phyloP scores from a whole-genome alignment of 2,888 invertebrate species.

The Nipponacmea schrenckii region DNA sequence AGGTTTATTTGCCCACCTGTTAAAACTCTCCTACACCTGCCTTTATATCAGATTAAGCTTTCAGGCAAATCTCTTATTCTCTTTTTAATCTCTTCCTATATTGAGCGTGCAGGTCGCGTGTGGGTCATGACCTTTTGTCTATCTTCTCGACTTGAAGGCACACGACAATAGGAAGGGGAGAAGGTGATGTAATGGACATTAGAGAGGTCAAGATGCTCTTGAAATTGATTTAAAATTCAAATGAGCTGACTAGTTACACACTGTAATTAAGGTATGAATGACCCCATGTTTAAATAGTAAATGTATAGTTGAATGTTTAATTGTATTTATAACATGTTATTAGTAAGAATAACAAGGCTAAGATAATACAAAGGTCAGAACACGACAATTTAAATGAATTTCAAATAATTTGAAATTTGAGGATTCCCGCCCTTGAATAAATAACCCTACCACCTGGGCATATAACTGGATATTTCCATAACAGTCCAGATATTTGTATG shows the following conservation, averaged over 20 bases:
- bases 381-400: not conserved
- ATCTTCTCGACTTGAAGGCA: not conserved
- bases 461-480: too few species aligned
- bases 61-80: not conserved
- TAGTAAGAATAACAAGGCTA: slow-evolving; percentile 3
- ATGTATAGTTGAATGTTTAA: not conserved
- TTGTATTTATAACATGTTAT: not conserved
- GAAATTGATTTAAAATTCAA: not conserved
- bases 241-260: not conserved
- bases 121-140: slow-evolving; percentile 1
- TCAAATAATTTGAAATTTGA: slow-evolving; percentile 3
- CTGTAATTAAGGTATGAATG: slow-evolving; percentile 9
- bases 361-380: slow-evolving; percentile 4
- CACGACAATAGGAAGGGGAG: not conserved
- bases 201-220: slow-evolving; percentile 4
- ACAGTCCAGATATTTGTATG: too few species aligned
- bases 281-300: not conserved
- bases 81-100: not conserved
- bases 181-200: not conserved
- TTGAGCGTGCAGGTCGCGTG: slow-evolving; percentile 8
- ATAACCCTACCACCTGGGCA: too few species aligned
- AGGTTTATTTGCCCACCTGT: not conserved
- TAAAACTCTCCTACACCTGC: not conserved
- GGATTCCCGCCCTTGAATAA: not conserved
- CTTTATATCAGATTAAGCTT: not conserved